phyloP scores from a whole-genome alignment of 2,888 invertebrate genomes.

The Eristalinus aeneus region DNA sequence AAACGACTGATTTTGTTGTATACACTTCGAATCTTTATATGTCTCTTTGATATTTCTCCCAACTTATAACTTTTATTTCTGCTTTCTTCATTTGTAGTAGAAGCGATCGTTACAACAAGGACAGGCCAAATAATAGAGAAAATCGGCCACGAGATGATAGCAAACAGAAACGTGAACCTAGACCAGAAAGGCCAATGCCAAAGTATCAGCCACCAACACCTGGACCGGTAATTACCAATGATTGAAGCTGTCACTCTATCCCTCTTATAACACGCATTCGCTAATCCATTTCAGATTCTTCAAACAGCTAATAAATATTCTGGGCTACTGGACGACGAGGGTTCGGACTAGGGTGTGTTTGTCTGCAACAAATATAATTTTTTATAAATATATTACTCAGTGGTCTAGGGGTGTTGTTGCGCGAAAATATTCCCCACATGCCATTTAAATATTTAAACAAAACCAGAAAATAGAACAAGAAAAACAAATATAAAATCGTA shows the following conservation, averaged over 20 bases:
- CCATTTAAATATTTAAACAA: conserved; percentile 51
- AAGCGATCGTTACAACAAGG: conserved; percentile 66
- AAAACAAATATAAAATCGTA: conserved; percentile 25
- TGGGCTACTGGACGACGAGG: conserved; percentile 86
- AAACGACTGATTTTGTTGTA: no score
- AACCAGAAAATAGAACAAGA: conserved; percentile 9
- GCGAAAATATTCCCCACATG: conserved; percentile 49
- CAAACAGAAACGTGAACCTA: conserved; percentile 78
- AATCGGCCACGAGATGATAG: conserved; percentile 76
- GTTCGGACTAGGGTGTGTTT: conserved; percentile 74
- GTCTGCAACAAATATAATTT: conserved; percentile 34
- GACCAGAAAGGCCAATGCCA: conserved; percentile 83
- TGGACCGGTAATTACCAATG: conserved; percentile 83
- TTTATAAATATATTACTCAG: conserved; percentile 57
- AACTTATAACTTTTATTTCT: neutral
- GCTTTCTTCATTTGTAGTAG: conserved; percentile 12
- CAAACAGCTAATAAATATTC: conserved; percentile 89
- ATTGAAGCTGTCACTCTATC: neutral
- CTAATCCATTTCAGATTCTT: conserved; percentile 83
- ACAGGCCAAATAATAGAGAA: conserved; percentile 54
- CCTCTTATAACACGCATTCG: neutral
- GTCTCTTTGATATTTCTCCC: no score
- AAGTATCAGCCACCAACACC: conserved; percentile 86
- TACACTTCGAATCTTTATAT: no score
- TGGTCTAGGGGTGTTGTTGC: conserved; percentile 53